These are phyloP conservation scores for Merops nubicus DNA, from an alignment of 2,113 vertebrate genomes.

Conservation along the genomic window DNA sequence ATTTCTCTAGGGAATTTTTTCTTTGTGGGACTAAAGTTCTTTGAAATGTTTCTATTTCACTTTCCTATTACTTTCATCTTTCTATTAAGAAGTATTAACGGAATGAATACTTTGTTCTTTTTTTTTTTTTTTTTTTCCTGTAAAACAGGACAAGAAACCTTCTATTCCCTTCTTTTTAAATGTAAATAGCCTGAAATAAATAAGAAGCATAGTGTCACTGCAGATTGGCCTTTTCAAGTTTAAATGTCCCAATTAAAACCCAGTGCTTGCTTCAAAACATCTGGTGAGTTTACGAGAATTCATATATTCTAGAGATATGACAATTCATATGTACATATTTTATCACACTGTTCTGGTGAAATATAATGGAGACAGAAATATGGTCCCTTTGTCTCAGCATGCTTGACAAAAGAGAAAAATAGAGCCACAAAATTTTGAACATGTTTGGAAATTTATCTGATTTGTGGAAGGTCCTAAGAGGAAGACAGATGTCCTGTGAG, in stretches of 20 bases:
- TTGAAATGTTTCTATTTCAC: not conserved
- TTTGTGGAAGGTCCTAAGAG: not conserved
- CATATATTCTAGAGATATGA: conserved; percentile 39
- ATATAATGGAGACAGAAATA: conserved; percentile 49
- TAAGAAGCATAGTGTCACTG: not conserved
- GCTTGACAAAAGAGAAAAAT: conserved; percentile 41
- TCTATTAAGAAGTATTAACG: not conserved
- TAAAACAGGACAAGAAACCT: not conserved
- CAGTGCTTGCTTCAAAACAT: conserved; percentile 30
- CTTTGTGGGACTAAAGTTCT: not conserved
- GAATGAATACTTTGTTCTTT: not conserved
- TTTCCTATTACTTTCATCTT: not conserved
- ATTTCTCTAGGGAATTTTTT: not conserved
- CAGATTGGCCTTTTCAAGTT: conserved; percentile 11
- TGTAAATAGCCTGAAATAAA: conserved; percentile 18
- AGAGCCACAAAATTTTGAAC: not conserved
- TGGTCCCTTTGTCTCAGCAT: not conserved
- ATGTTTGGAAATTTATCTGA: conserved; percentile 19
- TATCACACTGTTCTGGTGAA: conserved; percentile 34
- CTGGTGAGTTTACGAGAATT: conserved; percentile 48
- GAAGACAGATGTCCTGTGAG: not conserved
- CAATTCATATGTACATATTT: not conserved
- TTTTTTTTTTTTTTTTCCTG: not conserved
- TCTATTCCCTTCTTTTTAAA: not conserved
- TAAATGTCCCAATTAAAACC: conserved; percentile 49